Evolutionary conservation across 2,113 vertebrate species (phyloP).

Genomic region (Gambusia holbrooki): DNA sequence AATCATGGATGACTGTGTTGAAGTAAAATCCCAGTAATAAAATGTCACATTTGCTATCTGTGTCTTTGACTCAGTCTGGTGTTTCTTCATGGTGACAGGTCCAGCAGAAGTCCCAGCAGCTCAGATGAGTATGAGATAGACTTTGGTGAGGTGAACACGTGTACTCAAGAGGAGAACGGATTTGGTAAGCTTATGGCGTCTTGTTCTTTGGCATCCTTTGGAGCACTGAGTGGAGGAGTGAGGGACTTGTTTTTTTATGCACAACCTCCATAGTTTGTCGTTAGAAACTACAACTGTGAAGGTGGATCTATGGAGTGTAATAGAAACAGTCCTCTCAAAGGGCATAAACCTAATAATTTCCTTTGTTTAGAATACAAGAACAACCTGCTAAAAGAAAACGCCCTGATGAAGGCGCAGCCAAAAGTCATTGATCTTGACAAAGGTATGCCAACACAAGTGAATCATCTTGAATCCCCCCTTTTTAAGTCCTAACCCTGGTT

Average conservation of each 20-base stretch:
- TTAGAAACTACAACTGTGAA: background rate
- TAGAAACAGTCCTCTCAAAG: background rate
- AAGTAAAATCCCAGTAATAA: background rate
- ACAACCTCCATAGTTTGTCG: background rate
- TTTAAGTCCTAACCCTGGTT: background rate
- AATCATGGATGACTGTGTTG: background rate
- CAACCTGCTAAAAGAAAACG: constrained; percentile 92
- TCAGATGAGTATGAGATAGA: constrained; percentile 83
- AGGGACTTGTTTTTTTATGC: background rate
- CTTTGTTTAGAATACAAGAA: constrained; percentile 90
- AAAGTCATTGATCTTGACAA: constrained; percentile 92
- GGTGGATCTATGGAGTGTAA: background rate
- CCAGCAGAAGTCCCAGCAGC: constrained; percentile 80
- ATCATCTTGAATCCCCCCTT: background rate
- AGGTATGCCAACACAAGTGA: constrained; percentile 74
- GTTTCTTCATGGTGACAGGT: constrained; percentile 23
- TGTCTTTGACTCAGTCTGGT: background rate
- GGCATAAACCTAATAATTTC: background rate
- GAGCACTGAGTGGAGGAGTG: background rate
- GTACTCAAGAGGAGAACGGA: constrained; percentile 82
- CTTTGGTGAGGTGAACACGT: constrained; percentile 73
- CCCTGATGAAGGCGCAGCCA: constrained; percentile 79
- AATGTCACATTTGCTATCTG: background rate
- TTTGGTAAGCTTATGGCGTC: constrained; percentile 78
- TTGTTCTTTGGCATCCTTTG: background rate